Base-by-base conservation (phyloP, 2,888 invertebrate species). In the Fissipunctia ypsillon region DNA sequence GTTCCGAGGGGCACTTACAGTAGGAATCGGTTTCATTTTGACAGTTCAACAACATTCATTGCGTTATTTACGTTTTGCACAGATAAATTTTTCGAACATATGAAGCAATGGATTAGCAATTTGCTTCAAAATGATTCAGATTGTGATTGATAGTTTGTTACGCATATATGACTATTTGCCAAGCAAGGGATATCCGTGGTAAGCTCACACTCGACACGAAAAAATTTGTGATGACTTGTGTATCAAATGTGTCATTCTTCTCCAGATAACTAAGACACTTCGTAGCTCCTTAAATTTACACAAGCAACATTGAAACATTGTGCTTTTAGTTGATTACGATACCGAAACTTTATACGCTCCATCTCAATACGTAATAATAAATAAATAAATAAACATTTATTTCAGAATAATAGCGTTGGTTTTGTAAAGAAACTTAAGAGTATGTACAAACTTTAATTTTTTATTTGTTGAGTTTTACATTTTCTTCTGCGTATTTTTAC, bases 291-390 rank as follows among this genome's bases (percentile, higher is more conserved):
- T 5, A 71, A 68, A 61, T 69, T 19, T 63, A 56, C 63, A 59
- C 65, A 52, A 28, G 19, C 48, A 31, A 48, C 52, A 31, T 70
- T 75, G 73, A 80, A 80, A 85, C 70, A 77, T 69, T 73, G 67
- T 69, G 70, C 73, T 83, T 84, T 80, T 61, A 84, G 74, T 80
- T 83, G 76, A 83, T 85, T 77, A 73, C 70, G 65, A 71, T 75
- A 60, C 74, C 19, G 10, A 82, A 79, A 80, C 69, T 78, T 76
- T 61, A 12, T 45, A 64, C 52, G 41, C 35, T 65, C 48, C 50
- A 64, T 73, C 69, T 72, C 59, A 70, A 74, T 73, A 45, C 38
- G 12, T 61, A 66, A n/a, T n/a, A n/a, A n/a, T n/a, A n/a, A n/a
- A n/a, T n/a, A n/a, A n/a, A n/a, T n/a, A n/a, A n/a, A n/a, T n/a